Conservation (phyloP, 2,797 vertebrate species). For the Tympanoctomys barrerae region DNA sequence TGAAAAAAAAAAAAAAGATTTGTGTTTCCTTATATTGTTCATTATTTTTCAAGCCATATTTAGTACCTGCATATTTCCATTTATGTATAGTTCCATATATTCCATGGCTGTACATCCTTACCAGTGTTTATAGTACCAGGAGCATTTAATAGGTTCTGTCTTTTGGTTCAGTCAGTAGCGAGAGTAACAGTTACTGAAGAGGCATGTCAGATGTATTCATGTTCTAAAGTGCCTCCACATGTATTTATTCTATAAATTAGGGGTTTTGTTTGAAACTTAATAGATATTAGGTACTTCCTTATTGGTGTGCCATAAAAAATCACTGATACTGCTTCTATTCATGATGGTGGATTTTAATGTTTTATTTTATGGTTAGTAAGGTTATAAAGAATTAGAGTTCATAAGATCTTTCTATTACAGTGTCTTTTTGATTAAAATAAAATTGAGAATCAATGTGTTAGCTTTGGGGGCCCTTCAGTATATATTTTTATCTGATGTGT, state of each 20-base stretch:
- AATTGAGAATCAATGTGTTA: conserved; percentile 36
- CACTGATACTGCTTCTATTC: neutral
- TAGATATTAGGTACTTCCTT: conserved; percentile 35
- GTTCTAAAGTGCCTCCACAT: conserved; percentile 11
- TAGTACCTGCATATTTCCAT: conserved; percentile 36
- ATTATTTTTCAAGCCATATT: conserved; percentile 3
- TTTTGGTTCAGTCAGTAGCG: conserved; percentile 22
- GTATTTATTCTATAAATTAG: conserved; percentile 11
- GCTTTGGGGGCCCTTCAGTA: neutral
- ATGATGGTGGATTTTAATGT: conserved; percentile 30
- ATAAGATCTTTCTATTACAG: conserved; percentile 14
- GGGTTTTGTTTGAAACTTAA: conserved; percentile 53
- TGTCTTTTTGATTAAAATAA: conserved; percentile 35
- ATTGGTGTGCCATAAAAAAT: neutral
- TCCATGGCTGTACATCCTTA: conserved; percentile 8
- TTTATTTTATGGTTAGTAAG: conserved; percentile 52
- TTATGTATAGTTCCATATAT: conserved; percentile 43
- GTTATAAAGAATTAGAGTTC: neutral
- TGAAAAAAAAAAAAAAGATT: neutral
- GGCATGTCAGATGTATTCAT: neutral
- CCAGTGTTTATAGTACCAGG: neutral
- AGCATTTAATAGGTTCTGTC: conserved; percentile 36
- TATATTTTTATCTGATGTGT: neutral
- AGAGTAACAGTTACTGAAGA: conserved; percentile 44
- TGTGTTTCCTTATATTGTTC: neutral